Evolutionary conservation across 2,888 invertebrate genomes (phyloP).

Genomic region (Drosophila engyochracea): DNA sequence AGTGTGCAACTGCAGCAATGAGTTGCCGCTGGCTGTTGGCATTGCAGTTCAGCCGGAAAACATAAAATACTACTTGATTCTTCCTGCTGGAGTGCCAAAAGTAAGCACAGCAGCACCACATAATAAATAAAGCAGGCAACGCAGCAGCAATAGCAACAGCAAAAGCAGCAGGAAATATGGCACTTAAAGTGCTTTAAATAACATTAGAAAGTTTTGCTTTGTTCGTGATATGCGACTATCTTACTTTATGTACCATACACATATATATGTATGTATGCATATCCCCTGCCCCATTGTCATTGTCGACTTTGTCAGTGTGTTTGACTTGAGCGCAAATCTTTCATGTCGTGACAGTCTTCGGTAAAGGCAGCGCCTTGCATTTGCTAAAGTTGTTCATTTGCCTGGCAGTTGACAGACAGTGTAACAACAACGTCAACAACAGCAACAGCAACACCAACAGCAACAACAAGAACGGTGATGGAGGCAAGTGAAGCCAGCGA

Average conservation of each 20-base stretch:
- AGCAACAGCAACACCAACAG: constrained; percentile 10
- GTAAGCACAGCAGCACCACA: constrained; percentile 78
- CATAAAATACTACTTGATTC: constrained; percentile 82
- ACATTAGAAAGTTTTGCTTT: constrained; percentile 77
- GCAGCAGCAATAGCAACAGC: constrained; percentile 17
- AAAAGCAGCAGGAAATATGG: constrained; percentile 73
- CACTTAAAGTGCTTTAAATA: constrained; percentile 81
- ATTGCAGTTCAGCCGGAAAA: constrained; percentile 81
- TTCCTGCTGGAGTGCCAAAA: constrained; percentile 78
- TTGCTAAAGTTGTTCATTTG: constrained; percentile 81
- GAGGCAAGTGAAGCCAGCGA: constrained; percentile 36
- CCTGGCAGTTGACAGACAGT: constrained; percentile 71
- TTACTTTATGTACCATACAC: background rate
- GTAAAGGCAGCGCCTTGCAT: constrained; percentile 63
- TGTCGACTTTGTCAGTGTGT: constrained; percentile 77
- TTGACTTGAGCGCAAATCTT: constrained; percentile 76
- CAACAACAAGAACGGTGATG: constrained; percentile 11
- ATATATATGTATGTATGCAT: background rate
- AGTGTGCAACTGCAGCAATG: constrained; percentile 52
- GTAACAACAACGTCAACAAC: constrained; percentile 25
- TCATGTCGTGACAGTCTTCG: constrained; percentile 73
- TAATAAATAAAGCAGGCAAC: constrained; percentile 74
- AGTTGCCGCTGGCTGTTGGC: constrained; percentile 73
- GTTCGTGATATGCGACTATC: constrained; percentile 35
- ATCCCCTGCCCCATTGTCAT: constrained; percentile 32